Conservation (phyloP, 2,888 invertebrate genomes). For the Diarsia mendica region DNA sequence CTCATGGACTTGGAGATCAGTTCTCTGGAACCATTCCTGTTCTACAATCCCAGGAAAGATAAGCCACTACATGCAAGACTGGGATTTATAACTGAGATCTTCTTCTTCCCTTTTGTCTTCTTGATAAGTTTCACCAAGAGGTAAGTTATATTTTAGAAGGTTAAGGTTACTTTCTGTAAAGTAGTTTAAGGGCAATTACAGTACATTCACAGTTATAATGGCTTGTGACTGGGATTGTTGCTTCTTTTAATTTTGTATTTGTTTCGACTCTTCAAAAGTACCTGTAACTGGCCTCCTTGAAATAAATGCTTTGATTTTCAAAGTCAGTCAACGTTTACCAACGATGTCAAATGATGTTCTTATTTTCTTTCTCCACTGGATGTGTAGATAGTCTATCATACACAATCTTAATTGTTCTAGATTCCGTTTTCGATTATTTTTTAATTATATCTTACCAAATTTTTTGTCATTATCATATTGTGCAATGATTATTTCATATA, state of each 20-base stretch:
- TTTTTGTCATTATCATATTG: neutral
- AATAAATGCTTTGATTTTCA: too few species aligned
- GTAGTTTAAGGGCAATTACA: too few species aligned
- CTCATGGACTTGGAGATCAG: slow-evolving; percentile 93
- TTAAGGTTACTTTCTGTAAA: too few species aligned
- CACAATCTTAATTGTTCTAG: neutral
- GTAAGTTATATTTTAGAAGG: slow-evolving; percentile 35
- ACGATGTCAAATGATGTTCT: neutral
- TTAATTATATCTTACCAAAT: neutral
- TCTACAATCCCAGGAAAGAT: slow-evolving; percentile 92
- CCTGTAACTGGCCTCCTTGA: too few species aligned
- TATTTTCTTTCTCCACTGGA: neutral
- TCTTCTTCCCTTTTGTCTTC: slow-evolving; percentile 80
- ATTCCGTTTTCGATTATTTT: neutral
- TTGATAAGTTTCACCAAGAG: slow-evolving; percentile 77
- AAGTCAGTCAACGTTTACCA: neutral
- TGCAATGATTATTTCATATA: neutral
- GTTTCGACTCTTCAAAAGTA: too few species aligned
- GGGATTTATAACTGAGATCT: slow-evolving; percentile 86
- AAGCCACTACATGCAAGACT: slow-evolving; percentile 85
- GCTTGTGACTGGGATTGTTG: too few species aligned
- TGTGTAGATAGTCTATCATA: too few species aligned
- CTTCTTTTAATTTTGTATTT: too few species aligned
- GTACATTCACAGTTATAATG: too few species aligned
- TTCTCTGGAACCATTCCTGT: slow-evolving; percentile 92